Evolutionary conservation across 2,113 vertebrate species (phyloP).

Genomic region (Circaetus gallicus): DNA sequence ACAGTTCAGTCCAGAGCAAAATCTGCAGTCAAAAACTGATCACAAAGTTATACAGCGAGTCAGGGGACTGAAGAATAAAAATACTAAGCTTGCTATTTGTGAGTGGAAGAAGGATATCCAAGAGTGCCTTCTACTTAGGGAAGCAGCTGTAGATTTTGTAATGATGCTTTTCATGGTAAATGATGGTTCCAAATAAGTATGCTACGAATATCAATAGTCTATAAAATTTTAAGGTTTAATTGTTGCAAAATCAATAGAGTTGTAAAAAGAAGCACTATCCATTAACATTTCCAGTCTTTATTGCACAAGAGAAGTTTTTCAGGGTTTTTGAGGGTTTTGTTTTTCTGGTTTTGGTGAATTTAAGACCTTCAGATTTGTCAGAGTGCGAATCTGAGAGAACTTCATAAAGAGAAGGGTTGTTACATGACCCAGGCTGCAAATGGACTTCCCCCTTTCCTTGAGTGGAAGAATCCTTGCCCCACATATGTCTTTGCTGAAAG

Average conservation of each 20-base stretch:
- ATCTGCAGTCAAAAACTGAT: not conserved
- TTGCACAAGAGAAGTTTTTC: not conserved
- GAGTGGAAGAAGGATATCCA: not conserved
- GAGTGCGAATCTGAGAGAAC: not conserved
- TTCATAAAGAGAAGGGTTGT: not conserved
- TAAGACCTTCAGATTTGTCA: not conserved
- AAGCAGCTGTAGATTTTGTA: not conserved
- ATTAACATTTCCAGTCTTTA: not conserved
- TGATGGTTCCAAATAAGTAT: not conserved
- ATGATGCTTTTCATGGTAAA: not conserved
- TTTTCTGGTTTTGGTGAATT: not conserved
- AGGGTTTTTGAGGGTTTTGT: fast-evolving
- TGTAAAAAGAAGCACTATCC: not conserved
- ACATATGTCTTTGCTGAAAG: not conserved
- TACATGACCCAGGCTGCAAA: not conserved
- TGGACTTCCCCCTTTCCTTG: not conserved
- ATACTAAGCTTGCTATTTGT: not conserved
- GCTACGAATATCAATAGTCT: not conserved
- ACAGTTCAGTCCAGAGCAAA: not conserved
- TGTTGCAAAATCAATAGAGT: not conserved
- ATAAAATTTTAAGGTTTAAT: not conserved
- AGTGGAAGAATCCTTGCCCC: not conserved
- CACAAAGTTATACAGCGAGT: not conserved
- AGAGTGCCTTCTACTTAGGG: not conserved
- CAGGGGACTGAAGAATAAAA: not conserved